phyloP scores from a whole-genome alignment of 2,888 invertebrate species.

The Gryllus longicercus region DNA sequence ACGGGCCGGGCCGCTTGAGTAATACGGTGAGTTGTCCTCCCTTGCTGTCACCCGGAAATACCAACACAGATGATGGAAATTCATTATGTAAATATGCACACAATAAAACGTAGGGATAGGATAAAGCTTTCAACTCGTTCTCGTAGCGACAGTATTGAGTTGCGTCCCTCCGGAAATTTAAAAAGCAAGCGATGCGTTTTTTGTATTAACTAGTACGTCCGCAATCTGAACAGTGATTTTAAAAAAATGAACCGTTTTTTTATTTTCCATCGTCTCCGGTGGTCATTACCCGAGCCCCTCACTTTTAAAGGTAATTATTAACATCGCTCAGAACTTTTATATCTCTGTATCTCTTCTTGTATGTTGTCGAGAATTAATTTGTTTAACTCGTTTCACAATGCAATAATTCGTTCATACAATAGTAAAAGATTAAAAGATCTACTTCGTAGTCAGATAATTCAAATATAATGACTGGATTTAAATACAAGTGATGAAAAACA shows the following conservation, averaged over 20 bases:
- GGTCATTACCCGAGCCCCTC: neutral
- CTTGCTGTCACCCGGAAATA: slow-evolving; percentile 17
- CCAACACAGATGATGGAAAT: neutral
- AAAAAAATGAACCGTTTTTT: neutral
- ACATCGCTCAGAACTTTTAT: too few species aligned
- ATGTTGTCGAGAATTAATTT: too few species aligned
- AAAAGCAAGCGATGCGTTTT: slow-evolving; percentile 17
- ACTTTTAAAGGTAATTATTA: too few species aligned
- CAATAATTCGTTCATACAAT: too few species aligned
- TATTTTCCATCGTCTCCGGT: neutral
- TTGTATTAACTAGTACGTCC: slow-evolving; percentile 4
- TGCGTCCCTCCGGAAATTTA: slow-evolving; percentile 10
- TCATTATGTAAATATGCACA: slow-evolving; percentile 10
- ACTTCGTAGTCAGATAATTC: too few species aligned
- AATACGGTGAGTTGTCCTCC: slow-evolving; percentile 2
- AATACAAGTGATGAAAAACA: too few species aligned
- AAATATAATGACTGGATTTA: too few species aligned
- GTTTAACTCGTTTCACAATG: too few species aligned
- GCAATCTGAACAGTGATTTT: slow-evolving; percentile 17
- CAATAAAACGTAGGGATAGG: neutral
- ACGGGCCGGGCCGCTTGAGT: neutral
- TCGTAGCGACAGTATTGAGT: slow-evolving; percentile 9
- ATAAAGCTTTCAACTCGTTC: slow-evolving; percentile 17
- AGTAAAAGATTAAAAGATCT: too few species aligned
- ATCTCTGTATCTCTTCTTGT: too few species aligned